Conservation (phyloP, 92 coral and sea anemone genomes). For the Bergia puertoricense region DNA sequence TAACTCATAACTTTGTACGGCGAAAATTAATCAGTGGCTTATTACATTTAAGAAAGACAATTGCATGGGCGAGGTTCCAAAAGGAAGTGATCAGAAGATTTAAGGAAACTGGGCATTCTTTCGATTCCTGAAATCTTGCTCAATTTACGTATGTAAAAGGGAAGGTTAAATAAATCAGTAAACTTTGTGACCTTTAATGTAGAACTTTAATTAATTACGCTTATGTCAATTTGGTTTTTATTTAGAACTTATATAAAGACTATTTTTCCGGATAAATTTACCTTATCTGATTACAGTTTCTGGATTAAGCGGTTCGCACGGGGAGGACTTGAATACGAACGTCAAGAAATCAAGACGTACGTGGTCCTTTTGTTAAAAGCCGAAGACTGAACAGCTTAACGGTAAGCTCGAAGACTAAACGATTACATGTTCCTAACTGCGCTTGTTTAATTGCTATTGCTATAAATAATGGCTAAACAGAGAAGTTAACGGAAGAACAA, state of each 20-base stretch:
- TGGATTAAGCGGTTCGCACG: not conserved
- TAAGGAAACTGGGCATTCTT: constrained; percentile 39
- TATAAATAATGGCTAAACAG: not conserved
- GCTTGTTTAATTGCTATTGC: not conserved
- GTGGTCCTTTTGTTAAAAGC: not conserved
- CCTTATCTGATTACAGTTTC: constrained; percentile 30
- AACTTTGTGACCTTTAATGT: constrained; percentile 25
- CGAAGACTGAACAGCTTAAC: not conserved
- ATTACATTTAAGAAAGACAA: constrained; percentile 2
- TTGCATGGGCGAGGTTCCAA: constrained; percentile 37
- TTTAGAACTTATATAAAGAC: not conserved
- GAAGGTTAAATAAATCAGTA: constrained; percentile 1
- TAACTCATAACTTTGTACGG: not conserved
- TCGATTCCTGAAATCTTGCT: constrained; percentile 31
- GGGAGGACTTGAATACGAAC: not conserved
- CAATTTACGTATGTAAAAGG: constrained; percentile 8
- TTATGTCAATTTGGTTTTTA: constrained; percentile 11
- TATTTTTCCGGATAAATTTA: constrained; percentile 36
- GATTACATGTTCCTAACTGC: not conserved
- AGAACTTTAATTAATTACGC: constrained; percentile 29
- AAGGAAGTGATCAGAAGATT: constrained; percentile 40
- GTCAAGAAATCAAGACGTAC: not conserved
- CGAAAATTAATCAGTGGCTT: constrained; percentile 27
- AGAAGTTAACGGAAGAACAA: not conserved
- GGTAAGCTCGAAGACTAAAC: not conserved